Evolutionary conservation across 2,113 vertebrate genomes (phyloP), one percentile per base, ranked within the genome.

Genomic region (Tricholaema leucomelas): DNA sequence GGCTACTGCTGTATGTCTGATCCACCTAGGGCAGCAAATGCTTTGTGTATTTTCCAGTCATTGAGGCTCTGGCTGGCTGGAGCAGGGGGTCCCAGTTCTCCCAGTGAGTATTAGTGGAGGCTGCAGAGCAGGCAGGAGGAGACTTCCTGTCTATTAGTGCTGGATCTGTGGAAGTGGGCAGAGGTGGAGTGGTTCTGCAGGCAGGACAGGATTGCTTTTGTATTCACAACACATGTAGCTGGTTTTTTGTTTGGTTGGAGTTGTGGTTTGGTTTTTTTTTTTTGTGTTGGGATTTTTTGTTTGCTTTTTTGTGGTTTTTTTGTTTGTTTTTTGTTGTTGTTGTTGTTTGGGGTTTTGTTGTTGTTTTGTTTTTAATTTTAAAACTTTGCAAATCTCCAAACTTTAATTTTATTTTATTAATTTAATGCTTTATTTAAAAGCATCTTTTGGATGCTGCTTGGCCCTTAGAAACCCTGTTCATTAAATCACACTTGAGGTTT

Each of bases 371-470:
- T 69, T 65, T 54, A 9, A 3, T 58, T 89, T 83, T 66, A 87
- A 93, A 25, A 20, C 78, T 90, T 86, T 81, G 70, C 35, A 84
- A 81, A 42, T 72, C 58, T 35, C 24, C 48, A 66, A 64, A 72
- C 40, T 86, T 67, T 46, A 74, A 78, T 86, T 38, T 86, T 46
- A 74, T 75, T 86, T 38, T 86, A n/a, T 86, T 46, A 74, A 78
- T 86, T 38, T 86, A n/a, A n/a, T n/a, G n/a, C n/a, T 94, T 81
- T 81, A 77, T 90, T 52, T 81, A 71, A 81, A 90, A 63, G 12
- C 19, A 33, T 56, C 61, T 78, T 46, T 44, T 15, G 24, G 61
- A 5, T 27, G 44, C 35, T 65, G 35, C 35, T 76, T 89, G 38
- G 17, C 24, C 83, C 35, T 72, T 71, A 24, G 35, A 81, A 90